phyloP scores from a whole-genome alignment of 2,888 invertebrate genomes.

The Latheticus oryzae region DNA sequence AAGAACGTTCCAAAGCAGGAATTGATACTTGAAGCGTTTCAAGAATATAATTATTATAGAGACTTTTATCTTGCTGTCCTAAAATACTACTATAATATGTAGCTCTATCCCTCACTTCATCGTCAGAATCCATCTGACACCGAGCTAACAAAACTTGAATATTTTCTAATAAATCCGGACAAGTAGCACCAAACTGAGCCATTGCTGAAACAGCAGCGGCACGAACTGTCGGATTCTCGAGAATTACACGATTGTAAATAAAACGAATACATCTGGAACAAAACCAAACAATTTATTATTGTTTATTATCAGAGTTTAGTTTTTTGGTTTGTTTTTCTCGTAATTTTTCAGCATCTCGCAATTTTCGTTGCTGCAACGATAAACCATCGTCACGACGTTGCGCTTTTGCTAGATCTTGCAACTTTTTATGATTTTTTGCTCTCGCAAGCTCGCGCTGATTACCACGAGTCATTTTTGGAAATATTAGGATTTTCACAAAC shows the following conservation, averaged over 20 bases:
- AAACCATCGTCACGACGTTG: slow-evolving; percentile 81
- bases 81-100: slow-evolving; percentile 94
- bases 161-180: slow-evolving; percentile 88
- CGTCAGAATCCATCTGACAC: slow-evolving; percentile 96
- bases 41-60: slow-evolving; percentile 82
- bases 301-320: too few relatives aligned
- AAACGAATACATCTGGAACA: slow-evolving; percentile 78
- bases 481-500: neutral
- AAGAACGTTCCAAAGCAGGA: slow-evolving; percentile 87
- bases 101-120: slow-evolving; percentile 98
- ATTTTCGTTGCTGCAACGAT: slow-evolving; percentile 86
- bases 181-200: slow-evolving; percentile 97
- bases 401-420: slow-evolving; percentile 73
- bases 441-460: slow-evolving; percentile 95
- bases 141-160: slow-evolving; percentile 84
- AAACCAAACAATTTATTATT: neutral
- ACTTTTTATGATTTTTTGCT: slow-evolving; percentile 89
- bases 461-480: slow-evolving; percentile 68
- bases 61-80: slow-evolving; percentile 73
- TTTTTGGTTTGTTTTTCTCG: slow-evolving; percentile 11
- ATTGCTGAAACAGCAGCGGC: slow-evolving; percentile 98
- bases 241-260: slow-evolving; percentile 91
- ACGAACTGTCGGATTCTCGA: slow-evolving; percentile 95
- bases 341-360: slow-evolving; percentile 65
- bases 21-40: slow-evolving; percentile 82